phyloP scores from a whole-genome alignment of 2,113 vertebrate genomes.

The Rhabdornis inornatus region DNA sequence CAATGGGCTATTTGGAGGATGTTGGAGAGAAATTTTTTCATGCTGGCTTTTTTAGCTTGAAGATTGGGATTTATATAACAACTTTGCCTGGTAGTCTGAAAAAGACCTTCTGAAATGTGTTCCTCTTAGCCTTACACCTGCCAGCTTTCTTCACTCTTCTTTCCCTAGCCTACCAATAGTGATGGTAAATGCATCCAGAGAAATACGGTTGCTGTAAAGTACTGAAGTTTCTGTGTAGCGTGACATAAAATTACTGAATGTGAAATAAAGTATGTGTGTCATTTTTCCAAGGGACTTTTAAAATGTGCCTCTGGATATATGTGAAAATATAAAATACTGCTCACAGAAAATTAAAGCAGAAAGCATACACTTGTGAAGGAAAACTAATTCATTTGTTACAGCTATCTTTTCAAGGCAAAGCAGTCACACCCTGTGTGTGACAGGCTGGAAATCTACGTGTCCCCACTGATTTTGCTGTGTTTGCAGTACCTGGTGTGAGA shows the following conservation, averaged over 20 bases:
- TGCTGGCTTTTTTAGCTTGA: background rate
- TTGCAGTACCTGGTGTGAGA: background rate
- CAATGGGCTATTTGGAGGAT: background rate
- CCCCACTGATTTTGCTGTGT: background rate
- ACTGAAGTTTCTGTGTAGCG: background rate
- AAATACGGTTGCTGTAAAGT: conserved; percentile 10
- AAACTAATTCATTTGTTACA: background rate
- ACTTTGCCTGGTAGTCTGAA: background rate
- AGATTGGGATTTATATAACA: background rate
- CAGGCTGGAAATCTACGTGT: background rate
- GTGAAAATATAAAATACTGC: conserved; percentile 25
- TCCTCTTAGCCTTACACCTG: conserved; percentile 46
- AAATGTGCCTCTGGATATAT: conserved; percentile 37
- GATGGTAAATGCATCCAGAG: conserved; percentile 32
- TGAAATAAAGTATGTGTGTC: conserved; percentile 31
- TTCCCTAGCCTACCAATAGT: background rate
- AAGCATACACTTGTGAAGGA: background rate
- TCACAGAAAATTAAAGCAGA: conserved; percentile 5
- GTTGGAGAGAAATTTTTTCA: background rate
- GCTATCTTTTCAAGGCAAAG: conserved; percentile 29
- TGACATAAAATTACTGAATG: conserved; percentile 32
- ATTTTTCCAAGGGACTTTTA: conserved; percentile 35
- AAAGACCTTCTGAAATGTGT: conserved; percentile 29
- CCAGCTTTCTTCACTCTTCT: conserved; percentile 36
- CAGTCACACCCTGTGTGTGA: background rate